Percentiles rank a stretch among this genome's conserved stretches.
Evolutionary conservation across 2,888 invertebrate genomes (phyloP).

Genomic region (Aphidoletes aphidimyza): DNA sequence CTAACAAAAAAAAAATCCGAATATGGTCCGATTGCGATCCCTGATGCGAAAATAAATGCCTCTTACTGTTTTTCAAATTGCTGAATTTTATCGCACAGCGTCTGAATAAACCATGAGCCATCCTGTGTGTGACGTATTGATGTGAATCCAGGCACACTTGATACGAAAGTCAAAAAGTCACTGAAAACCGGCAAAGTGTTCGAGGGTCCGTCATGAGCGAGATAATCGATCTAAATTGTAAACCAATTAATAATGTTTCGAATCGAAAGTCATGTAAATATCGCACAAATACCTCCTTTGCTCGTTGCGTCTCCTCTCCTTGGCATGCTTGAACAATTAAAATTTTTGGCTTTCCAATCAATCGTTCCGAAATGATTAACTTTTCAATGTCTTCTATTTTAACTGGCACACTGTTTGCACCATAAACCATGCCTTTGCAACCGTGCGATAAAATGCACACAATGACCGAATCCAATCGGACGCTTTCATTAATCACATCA

Average conservation of each 20-base stretch:
- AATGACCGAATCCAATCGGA: conserved; percentile 63
- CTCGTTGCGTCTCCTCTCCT: conserved; percentile 61
- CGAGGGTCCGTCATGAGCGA: conserved; percentile 57
- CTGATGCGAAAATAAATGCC: conserved; percentile 47
- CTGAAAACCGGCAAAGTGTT: conserved; percentile 57
- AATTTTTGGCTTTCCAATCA: conserved; percentile 69
- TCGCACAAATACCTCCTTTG: conserved; percentile 24
- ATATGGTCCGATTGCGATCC: too few species aligned
- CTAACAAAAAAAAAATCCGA: too few species aligned
- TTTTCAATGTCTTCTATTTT: conserved; percentile 66
- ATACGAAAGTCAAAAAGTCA: conserved; percentile 63
- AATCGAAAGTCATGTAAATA: background rate
- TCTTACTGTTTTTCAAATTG: conserved; percentile 60
- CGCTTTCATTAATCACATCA: conserved; percentile 60
- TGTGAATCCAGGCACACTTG: conserved; percentile 63
- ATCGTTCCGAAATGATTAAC: conserved; percentile 65
- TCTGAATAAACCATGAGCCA: conserved; percentile 66
- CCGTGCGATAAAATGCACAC: conserved; percentile 65
- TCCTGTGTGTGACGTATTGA: conserved; percentile 59
- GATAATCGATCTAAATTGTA: conserved; percentile 18
- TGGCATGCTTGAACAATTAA: conserved; percentile 72
- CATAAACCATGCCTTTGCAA: conserved; percentile 66
- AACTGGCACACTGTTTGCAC: conserved; percentile 68
- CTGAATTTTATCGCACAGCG: conserved; percentile 61
- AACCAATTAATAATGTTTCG: background rate